Base-by-base conservation (phyloP, 2,888 invertebrate genomes). In the Xylophagus ater region DNA sequence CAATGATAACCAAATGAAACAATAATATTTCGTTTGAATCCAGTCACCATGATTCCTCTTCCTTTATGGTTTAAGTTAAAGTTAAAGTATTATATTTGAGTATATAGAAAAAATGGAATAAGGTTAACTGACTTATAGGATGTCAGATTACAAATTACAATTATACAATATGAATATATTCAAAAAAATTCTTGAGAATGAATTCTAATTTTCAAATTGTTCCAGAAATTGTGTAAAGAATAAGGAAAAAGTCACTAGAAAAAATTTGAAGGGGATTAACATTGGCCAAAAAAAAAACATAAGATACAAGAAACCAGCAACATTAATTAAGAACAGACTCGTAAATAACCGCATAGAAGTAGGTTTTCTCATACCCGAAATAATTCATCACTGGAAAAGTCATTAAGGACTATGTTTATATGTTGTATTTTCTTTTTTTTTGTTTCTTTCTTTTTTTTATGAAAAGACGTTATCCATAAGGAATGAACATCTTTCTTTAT, bases 241-340 rank as follows among this genome's bases (percentile, higher is more conserved):
- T n/a, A n/a, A n/a, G n/a, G n/a, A n/a, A n/a, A n/a, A n/a, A n/a
- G n/a, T n/a, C n/a, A n/a, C n/a, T n/a, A n/a, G n/a, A n/a, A n/a
- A n/a, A n/a, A n/a, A n/a, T n/a, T n/a, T n/a, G n/a, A n/a, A n/a
- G n/a, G n/a, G n/a, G n/a, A n/a, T n/a, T n/a, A n/a, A n/a, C n/a
- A n/a, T n/a, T n/a, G 5, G 12, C 15, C 4, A 15, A 18, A 18
- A 4, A 33, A 13, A 33, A 33, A 21, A 19, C n/a, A 12, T 4
- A 19, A 13, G 13, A 12, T 13, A 21, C 37, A 35, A 41, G 35
- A 35, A 31, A n/a, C n/a, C n/a, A n/a, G n/a, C n/a, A n/a, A 23
- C 41, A 35, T 44, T 44, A 44, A 44, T 44, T 44, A 44, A 41
- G 41, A 41, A 34, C 13, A 28, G 18, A 38, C 17, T 32, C 43